These are phyloP conservation scores for Drosophila cardini DNA, from an alignment of 1,140 invertebrate genomes.

Conservation along the genomic window DNA sequence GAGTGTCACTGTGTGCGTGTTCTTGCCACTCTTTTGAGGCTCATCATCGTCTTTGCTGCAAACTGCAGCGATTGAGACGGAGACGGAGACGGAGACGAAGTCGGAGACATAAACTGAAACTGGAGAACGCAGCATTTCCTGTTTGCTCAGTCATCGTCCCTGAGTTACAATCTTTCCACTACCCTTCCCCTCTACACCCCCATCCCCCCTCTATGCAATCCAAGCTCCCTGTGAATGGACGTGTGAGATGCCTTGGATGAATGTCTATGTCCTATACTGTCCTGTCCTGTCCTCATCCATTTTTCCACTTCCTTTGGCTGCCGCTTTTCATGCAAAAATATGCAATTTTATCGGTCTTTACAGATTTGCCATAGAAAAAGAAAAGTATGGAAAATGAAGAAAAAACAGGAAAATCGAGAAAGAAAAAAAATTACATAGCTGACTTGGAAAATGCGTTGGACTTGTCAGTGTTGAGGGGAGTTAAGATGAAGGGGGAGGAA, in stretches of 20 bases:
- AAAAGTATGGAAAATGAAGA: constrained; percentile 17
- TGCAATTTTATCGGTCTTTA: constrained; percentile 83
- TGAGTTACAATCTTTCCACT: constrained; percentile 16
- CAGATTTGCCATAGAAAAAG: constrained; percentile 65
- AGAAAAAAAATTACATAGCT: constrained; percentile 42
- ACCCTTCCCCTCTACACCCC: background rate
- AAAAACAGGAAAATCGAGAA: constrained; percentile 22
- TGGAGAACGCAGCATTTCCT: constrained; percentile 68
- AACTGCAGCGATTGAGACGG: constrained; percentile 24
- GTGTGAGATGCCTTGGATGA: constrained; percentile 59
- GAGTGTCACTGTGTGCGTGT: constrained; percentile 24
- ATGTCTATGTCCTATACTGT: constrained; percentile 49
- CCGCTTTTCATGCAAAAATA: constrained; percentile 79
- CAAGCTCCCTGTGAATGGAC: constrained; percentile 48
- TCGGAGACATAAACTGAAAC: too few species aligned
- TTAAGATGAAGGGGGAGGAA: background rate
- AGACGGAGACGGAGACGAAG: constrained; percentile 40
- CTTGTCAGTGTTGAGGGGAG: background rate
- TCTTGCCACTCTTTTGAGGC: constrained; percentile 44
- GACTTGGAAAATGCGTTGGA: constrained; percentile 22
- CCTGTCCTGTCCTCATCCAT: constrained; percentile 22
- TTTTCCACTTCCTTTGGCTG: constrained; percentile 21
- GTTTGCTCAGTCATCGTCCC: constrained; percentile 62
- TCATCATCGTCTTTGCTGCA: constrained; percentile 23
- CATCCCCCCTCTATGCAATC: background rate